Evolutionary conservation across 1,140 invertebrate species (phyloP), one percentile per base, ranked within the genome.

Genomic region (Listronotus oregonensis): DNA sequence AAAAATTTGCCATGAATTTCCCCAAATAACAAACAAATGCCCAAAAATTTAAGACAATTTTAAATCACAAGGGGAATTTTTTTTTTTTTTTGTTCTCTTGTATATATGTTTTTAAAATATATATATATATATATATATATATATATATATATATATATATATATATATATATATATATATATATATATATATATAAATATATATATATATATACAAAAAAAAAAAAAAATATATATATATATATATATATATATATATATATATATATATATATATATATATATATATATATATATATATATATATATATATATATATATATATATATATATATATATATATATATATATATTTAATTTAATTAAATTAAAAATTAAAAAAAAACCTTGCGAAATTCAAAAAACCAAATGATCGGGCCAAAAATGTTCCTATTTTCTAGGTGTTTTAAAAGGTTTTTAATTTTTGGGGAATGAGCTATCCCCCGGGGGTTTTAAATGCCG

Each of bases 221-320:
- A 15, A 6, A 46, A 6, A 46, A 5, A 46, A 6, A 46, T 46
- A 46, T 46, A 46, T 12, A 46, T 46, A 46, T 46, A 46, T 46
- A 46, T 12, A 46, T 46, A 46, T 46, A 46, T 46, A 46, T 46
- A 46, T 46, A 46, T 46, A 46, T 46, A 46, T 46, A 46, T 46
- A 46, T 46, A 46, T 46, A 46, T 46, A 46, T 46, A 46, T 46
- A 46, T 46, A 46, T 46, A 46, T 46, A 46, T 46, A 46, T 46
- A 46, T 46, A 46, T 46, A 46, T 12, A 46, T 46, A 46, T 46
- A 46, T 46, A 46, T 46, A 46, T 46, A 46, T 46, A 46, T 46
- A 46, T 46, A 46, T 46, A 46, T 46, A 46, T 46, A 46, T 46
- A 46, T 46, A 46, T 46, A 46, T 46, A 46, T 46, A 46, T 46